Conservation (phyloP, 2,888 invertebrate genomes). For the Nasonovia ribisnigri region DNA sequence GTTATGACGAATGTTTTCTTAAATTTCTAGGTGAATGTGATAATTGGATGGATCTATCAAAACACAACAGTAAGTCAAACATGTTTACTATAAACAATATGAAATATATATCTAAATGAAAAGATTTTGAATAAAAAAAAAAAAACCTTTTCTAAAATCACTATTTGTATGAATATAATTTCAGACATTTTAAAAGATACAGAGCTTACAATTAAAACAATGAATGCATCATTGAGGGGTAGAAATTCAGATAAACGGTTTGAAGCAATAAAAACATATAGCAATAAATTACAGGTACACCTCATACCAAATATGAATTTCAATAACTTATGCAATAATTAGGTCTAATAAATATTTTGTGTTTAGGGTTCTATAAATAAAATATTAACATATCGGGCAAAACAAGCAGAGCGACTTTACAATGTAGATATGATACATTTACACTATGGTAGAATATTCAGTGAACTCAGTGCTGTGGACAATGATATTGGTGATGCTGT, state of each 20-base stretch:
- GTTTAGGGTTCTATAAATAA: slow-evolving; percentile 59
- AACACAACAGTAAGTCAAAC: slow-evolving; percentile 48
- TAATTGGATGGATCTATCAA: slow-evolving; percentile 50
- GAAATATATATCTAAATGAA: not conserved
- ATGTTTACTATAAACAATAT: not conserved
- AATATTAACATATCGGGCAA: slow-evolving; percentile 71
- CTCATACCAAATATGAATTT: not conserved
- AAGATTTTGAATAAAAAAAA: not conserved
- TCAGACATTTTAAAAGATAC: slow-evolving; percentile 59
- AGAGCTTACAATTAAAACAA: slow-evolving; percentile 58
- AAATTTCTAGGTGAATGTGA: slow-evolving; percentile 53
- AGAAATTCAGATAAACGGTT: slow-evolving; percentile 55
- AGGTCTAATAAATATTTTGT: not conserved
- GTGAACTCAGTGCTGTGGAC: slow-evolving; percentile 88
- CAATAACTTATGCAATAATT: not conserved
- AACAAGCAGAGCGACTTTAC: slow-evolving; percentile 82
- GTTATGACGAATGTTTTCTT: slow-evolving; percentile 56
- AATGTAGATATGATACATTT: slow-evolving; percentile 84
- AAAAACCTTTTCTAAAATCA: not conserved
- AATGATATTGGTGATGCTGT: slow-evolving; percentile 85
- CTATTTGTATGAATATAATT: not conserved
- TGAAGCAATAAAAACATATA: slow-evolving; percentile 55
- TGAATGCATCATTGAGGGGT: slow-evolving; percentile 49
- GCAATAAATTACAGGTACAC: slow-evolving; percentile 58
- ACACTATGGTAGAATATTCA: slow-evolving; percentile 81